Conservation (phyloP, 1,140 invertebrate genomes). For the Drosophila melanica region DNA sequence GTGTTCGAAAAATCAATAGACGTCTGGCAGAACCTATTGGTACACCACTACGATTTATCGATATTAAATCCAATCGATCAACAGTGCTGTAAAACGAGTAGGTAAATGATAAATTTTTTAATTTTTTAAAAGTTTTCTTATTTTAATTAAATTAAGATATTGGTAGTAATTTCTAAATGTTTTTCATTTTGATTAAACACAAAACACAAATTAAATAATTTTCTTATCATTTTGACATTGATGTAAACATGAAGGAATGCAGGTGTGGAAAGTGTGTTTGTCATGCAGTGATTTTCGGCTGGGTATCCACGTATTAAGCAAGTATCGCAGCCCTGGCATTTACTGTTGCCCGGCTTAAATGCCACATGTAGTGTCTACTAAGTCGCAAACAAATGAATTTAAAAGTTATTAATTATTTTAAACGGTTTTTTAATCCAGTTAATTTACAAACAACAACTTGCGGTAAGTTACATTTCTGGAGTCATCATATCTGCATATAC, state of each 20-base stretch:
- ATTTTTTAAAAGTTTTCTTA: background rate
- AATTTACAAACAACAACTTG: background rate
- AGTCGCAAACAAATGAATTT: background rate
- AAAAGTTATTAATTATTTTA: background rate
- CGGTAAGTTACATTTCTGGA: constrained; percentile 12
- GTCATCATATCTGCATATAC: background rate
- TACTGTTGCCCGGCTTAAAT: constrained; percentile 39
- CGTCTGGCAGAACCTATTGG: constrained; percentile 10
- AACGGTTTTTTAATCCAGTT: background rate
- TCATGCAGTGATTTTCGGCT: background rate
- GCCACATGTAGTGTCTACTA: constrained; percentile 5
- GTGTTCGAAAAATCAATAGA: constrained; percentile 55
- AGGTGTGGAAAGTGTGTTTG: background rate
- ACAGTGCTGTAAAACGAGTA: constrained; percentile 10
- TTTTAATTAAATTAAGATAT: no score
- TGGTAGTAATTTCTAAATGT: no score
- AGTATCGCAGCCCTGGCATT: constrained; percentile 2
- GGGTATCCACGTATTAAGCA: background rate
- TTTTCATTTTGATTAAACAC: no score
- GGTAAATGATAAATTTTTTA: background rate
- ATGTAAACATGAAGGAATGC: background rate
- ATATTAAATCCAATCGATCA: constrained; percentile 2
- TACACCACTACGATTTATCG: constrained; percentile 28
- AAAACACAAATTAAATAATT: no score
- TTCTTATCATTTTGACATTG: no score